These are phyloP conservation scores for Tetheella fluctuosa DNA, from an alignment of 2,888 invertebrate species.

Conservation along the genomic window DNA sequence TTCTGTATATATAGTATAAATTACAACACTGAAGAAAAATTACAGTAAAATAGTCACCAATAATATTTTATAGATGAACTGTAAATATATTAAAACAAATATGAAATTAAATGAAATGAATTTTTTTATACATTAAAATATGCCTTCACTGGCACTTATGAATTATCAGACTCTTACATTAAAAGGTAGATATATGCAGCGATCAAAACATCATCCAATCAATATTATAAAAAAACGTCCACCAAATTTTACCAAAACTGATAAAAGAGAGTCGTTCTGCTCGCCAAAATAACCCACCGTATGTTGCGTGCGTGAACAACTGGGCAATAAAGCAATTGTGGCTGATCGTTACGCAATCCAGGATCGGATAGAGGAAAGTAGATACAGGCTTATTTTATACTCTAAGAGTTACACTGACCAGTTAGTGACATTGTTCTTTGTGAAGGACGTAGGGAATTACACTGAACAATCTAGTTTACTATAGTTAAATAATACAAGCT, in stretches of 20 bases:
- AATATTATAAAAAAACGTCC: neutral
- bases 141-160: too few species aligned
- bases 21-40: too few species aligned
- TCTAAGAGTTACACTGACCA: neutral
- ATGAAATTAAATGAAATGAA: too few species aligned
- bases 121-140: too few species aligned
- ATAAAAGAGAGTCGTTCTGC: neutral
- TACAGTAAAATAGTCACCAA: too few species aligned
- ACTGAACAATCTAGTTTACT: neutral
- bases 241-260: neutral
- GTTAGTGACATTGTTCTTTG: neutral
- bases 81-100: too few species aligned
- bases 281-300: constrained; percentile 18
- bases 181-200: too few species aligned
- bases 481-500: too few species aligned
- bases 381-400: constrained; percentile 18
- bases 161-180: too few species aligned
- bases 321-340: constrained; percentile 60
- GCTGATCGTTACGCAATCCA: constrained; percentile 48
- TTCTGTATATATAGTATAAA: too few species aligned
- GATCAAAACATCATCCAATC: too few species aligned
- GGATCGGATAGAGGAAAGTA: constrained; percentile 21
- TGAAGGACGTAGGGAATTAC: neutral
- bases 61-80: too few species aligned
- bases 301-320: constrained; percentile 27